These are phyloP conservation scores for Corythoichthys haematopterus DNA, from an alignment of 2,113 vertebrate species.

Conservation along the genomic window DNA sequence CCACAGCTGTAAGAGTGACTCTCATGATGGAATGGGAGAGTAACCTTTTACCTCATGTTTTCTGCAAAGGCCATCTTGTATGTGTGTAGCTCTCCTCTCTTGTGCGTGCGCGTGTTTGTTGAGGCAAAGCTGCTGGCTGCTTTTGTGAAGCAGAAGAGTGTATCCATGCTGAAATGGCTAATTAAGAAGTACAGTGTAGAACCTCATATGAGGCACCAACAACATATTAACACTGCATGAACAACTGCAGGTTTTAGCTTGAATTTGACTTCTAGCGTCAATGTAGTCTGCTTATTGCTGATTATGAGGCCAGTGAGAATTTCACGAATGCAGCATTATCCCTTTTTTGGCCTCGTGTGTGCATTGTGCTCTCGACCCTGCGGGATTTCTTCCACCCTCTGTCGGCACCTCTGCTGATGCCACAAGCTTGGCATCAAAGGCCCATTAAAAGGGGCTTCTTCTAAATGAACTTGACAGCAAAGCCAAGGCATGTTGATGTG, in stretches of 20 bases:
- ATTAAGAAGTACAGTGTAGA: conserved; percentile 60
- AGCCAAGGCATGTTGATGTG: conserved; percentile 61
- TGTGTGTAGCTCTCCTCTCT: conserved; percentile 9
- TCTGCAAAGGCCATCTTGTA: conserved; percentile 59
- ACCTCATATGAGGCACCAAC: conserved; percentile 48
- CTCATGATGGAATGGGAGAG: conserved; percentile 27
- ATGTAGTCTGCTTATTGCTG: conserved; percentile 4
- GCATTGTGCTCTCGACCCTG: conserved; percentile 26
- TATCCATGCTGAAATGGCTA: conserved; percentile 67
- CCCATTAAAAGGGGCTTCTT: conserved; percentile 47
- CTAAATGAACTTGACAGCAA: conserved; percentile 70
- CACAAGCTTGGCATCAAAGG: conserved; percentile 54
- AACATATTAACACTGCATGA: conserved; percentile 48
- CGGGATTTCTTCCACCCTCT: conserved; percentile 8
- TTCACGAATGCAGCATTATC: conserved; percentile 20
- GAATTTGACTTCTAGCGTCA: conserved; percentile 6
- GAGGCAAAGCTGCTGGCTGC: conserved; percentile 55
- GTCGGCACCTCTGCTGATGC: conserved; percentile 36
- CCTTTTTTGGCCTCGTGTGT: conserved; percentile 15
- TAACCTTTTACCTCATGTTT: conserved; percentile 58
- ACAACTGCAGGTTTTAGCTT: conserved; percentile 48
- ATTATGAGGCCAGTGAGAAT: conserved; percentile 10
- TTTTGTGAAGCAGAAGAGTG: conserved; percentile 61
- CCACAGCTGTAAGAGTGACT: conserved; percentile 40
- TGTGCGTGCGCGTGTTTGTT: conserved; percentile 20